Evolutionary conservation across 64 coral and sea anemone species (phyloP).

Genomic region (Actinia tenebrosa): DNA sequence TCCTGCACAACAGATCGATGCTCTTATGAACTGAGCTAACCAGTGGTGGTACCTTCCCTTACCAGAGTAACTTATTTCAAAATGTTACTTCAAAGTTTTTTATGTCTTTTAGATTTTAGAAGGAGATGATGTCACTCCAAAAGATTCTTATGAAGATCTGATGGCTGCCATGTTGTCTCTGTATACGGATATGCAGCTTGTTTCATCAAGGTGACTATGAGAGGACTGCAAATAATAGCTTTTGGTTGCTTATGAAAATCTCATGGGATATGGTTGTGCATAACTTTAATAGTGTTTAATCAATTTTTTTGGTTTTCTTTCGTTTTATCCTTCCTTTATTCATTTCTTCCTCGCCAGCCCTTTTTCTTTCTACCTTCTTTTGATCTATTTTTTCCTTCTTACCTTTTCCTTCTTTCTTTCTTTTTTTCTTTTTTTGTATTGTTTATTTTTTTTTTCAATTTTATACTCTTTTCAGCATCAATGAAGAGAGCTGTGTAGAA

Average conservation of each 20-base stretch:
- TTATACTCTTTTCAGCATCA: background rate
- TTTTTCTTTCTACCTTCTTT: background rate
- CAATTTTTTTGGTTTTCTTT: too few species aligned
- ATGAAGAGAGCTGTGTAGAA: background rate
- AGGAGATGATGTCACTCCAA: background rate
- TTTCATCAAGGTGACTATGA: background rate
- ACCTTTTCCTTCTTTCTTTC: too few species aligned
- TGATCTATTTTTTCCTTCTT: background rate
- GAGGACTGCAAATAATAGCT: background rate
- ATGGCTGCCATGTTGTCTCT: constrained; percentile 24
- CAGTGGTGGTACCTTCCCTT: too few species aligned
- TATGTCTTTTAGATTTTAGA: background rate
- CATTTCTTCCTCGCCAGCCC: too few species aligned
- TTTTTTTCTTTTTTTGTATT: background rate
- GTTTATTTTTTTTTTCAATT: background rate
- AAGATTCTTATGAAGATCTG: constrained; percentile 2
- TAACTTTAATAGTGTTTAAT: too few species aligned
- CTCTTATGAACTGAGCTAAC: too few species aligned
- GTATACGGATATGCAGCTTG: background rate
- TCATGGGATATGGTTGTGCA: too few species aligned
- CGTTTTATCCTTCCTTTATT: too few species aligned
- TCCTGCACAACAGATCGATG: too few species aligned
- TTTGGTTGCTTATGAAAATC: too few species aligned
- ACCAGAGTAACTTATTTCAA: too few species aligned
- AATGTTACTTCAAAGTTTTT: too few species aligned